phyloP scores from a whole-genome alignment of 2,797 vertebrate species.

The Sebastes flavidus region DNA sequence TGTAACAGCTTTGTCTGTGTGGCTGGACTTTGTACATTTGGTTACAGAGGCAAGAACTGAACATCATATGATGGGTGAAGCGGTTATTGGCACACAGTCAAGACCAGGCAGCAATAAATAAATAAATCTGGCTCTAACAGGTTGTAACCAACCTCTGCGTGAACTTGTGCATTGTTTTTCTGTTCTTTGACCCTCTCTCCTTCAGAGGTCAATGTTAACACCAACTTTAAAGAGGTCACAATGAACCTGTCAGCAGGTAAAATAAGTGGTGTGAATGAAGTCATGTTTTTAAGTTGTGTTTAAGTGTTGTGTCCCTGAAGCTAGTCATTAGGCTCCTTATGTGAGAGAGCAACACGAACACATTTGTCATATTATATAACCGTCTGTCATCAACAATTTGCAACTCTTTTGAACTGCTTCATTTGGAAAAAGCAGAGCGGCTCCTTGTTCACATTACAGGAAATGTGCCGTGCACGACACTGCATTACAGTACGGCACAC shows the following conservation, averaged over 20 bases:
- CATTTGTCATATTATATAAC: conserved; percentile 38
- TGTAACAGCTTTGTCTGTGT: not conserved
- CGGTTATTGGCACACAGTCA: not conserved
- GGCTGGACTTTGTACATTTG: conserved; percentile 14
- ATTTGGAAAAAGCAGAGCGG: not conserved
- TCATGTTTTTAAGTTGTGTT: not conserved
- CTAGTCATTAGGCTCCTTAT: not conserved
- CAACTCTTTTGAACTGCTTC: not conserved
- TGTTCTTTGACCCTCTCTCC: not conserved
- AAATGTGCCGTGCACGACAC: not conserved
- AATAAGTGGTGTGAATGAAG: not conserved
- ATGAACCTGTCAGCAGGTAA: not conserved
- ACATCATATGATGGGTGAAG: not conserved
- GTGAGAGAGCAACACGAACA: not conserved
- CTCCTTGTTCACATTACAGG: not conserved
- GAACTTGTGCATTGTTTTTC: not conserved
- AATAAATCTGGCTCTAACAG: not conserved
- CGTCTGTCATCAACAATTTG: conserved; percentile 9
- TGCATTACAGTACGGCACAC: not conserved
- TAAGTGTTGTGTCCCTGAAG: not conserved
- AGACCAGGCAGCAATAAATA: not conserved
- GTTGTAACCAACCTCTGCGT: not conserved
- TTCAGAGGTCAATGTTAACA: not conserved
- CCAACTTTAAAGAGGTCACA: not conserved
- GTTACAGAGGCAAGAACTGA: not conserved